These are phyloP conservation scores for Aramus guarauna DNA, from an alignment of 2,113 vertebrate genomes.

Conservation along the genomic window DNA sequence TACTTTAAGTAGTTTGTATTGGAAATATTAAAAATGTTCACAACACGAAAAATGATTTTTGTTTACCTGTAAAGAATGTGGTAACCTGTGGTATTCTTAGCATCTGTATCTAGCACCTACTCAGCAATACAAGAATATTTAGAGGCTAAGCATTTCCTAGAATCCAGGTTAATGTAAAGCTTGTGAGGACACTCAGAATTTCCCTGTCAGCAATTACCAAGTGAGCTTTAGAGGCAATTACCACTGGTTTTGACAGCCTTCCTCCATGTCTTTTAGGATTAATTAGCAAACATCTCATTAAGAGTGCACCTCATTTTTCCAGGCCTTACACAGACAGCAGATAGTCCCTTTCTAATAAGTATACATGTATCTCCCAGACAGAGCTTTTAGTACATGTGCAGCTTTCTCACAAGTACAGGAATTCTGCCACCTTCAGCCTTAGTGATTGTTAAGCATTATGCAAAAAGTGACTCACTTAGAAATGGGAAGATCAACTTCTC, in stretches of 20 bases:
- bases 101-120: neutral
- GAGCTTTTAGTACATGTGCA: neutral
- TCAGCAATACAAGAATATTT: neutral
- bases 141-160: neutral
- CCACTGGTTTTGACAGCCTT: neutral
- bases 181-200: neutral
- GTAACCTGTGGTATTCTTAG: neutral
- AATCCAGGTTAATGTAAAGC: neutral
- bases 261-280: neutral
- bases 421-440: neutral
- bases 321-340: neutral
- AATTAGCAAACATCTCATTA: neutral
- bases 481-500: neutral
- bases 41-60: neutral
- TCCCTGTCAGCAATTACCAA: neutral
- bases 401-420: neutral
- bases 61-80: neutral
- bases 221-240: neutral
- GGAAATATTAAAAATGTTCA: neutral
- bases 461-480: neutral
- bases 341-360: neutral
- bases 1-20: neutral
- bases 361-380: neutral
- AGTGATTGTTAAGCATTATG: neutral
- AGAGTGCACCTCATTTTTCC: neutral